phyloP scores from a whole-genome alignment of 2,888 invertebrate species.

The Trimorus sp. region DNA sequence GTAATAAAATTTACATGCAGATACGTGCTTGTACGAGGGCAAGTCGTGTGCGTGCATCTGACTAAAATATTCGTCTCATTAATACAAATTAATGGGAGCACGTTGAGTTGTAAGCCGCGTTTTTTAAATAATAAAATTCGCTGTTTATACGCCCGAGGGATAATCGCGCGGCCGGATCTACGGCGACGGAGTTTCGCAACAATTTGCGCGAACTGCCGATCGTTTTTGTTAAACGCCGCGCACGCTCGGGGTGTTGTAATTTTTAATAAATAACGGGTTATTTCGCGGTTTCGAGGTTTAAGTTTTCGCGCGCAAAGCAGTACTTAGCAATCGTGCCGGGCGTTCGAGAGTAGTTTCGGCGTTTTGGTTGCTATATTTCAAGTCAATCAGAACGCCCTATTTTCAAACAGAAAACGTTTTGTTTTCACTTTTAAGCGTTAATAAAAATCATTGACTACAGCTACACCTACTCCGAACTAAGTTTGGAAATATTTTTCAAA shows the following conservation, averaged over 20 bases:
- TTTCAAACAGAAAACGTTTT: no score
- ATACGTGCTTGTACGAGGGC: slow-evolving; percentile 48
- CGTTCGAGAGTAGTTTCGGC: no score
- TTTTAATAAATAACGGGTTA: background rate
- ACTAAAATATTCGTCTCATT: slow-evolving; percentile 62
- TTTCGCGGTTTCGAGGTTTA: no score
- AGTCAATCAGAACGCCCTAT: no score
- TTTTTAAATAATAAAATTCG: slow-evolving; percentile 37
- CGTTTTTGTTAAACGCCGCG: slow-evolving; percentile 14
- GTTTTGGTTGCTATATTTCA: no score
- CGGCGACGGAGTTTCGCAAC: background rate
- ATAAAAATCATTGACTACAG: no score
- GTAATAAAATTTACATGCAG: slow-evolving; percentile 65
- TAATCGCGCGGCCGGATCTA: slow-evolving; percentile 14
- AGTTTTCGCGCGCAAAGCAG: no score
- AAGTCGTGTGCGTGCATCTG: slow-evolving; percentile 55
- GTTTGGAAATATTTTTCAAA: no score
- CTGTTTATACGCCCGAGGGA: slow-evolving; percentile 9
- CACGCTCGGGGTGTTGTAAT: background rate
- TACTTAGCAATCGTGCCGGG: no score
- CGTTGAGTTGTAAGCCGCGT: slow-evolving; percentile 10
- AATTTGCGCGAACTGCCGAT: slow-evolving; percentile 11
- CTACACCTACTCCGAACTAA: no score
- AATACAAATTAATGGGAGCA: slow-evolving; percentile 57
- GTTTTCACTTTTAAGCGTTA: no score